phyloP scores from a whole-genome alignment of 2,797 vertebrate genomes.

The Crocodylus rhombifer region DNA sequence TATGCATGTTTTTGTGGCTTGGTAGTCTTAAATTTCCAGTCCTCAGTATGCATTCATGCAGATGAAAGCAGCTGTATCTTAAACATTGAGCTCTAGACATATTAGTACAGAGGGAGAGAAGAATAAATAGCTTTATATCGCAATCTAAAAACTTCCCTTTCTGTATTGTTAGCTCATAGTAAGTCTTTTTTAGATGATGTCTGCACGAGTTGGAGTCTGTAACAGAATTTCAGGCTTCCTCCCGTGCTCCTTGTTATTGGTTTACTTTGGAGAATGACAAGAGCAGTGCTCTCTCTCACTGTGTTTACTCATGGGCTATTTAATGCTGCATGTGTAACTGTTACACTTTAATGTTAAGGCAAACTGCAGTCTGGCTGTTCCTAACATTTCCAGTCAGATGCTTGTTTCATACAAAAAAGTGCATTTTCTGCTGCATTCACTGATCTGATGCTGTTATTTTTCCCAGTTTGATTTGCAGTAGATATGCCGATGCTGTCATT shows the following conservation, averaged over 20 bases:
- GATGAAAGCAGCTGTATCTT: slow-evolving; percentile 6
- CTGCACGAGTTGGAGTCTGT: not conserved
- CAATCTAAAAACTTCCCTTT: slow-evolving; percentile 17
- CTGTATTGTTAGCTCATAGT: not conserved
- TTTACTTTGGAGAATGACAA: slow-evolving; percentile 1
- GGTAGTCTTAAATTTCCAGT: not conserved
- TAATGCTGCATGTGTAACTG: not conserved
- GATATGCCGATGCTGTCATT: not conserved
- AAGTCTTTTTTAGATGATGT: slow-evolving; percentile 30
- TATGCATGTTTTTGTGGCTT: not conserved
- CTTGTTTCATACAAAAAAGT: not conserved
- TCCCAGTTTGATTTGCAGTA: not conserved
- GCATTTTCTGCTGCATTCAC: not conserved
- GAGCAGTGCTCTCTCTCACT: not conserved
- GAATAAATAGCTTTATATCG: slow-evolving; percentile 46
- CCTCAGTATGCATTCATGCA: not conserved
- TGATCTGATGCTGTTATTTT: not conserved
- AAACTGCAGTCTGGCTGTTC: not conserved
- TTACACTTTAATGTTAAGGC: not conserved
- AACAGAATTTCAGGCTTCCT: not conserved
- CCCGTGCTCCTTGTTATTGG: not conserved
- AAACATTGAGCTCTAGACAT: not conserved
- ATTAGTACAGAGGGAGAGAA: not conserved
- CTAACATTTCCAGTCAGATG: not conserved
- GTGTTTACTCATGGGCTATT: not conserved